A percentile compares a stretch with the other conserved stretches of the same genome.
Evolutionary conservation across 1,140 invertebrate genomes (phyloP).

Genomic region (Belonocnema kinseyi): DNA sequence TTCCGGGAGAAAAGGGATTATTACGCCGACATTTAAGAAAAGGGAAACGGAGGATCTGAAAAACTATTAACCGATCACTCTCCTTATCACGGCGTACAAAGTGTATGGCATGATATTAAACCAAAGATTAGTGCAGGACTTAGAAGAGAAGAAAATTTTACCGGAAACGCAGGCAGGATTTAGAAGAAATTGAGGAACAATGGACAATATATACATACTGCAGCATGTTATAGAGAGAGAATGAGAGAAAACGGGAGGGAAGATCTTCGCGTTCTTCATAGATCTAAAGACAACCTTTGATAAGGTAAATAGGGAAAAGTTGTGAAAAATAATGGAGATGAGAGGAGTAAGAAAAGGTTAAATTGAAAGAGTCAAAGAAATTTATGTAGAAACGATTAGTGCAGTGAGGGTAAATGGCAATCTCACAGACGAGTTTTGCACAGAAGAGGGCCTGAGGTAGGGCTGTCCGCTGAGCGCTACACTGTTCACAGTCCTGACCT

Average conservation of each 20-base stretch:
- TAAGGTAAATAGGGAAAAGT: too few relatives aligned
- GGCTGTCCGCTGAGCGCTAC: too few relatives aligned
- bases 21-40: conserved; percentile 4
- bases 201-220: conserved; percentile 38
- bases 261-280: too few relatives aligned
- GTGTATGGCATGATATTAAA: not conserved
- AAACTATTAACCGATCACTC: not conserved
- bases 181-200: conserved; percentile 33
- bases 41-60: not conserved
- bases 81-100: not conserved
- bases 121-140: not conserved
- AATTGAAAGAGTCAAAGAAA: conserved; percentile 8
- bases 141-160: not conserved
- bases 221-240: conserved; percentile 31
- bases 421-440: too few relatives aligned
- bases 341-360: too few relatives aligned
- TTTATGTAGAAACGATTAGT: conserved; percentile 19
- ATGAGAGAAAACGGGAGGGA: not conserved
- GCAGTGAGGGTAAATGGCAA: conserved; percentile 26
- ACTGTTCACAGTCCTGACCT: too few relatives aligned
- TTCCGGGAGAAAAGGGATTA: not conserved
- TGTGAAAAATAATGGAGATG: too few relatives aligned
- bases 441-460: too few relatives aligned
- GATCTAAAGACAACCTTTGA: too few relatives aligned
- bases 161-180: conserved; percentile 33